Conservation (phyloP, 2,888 invertebrate species). For the Teleogryllus oceanicus region DNA sequence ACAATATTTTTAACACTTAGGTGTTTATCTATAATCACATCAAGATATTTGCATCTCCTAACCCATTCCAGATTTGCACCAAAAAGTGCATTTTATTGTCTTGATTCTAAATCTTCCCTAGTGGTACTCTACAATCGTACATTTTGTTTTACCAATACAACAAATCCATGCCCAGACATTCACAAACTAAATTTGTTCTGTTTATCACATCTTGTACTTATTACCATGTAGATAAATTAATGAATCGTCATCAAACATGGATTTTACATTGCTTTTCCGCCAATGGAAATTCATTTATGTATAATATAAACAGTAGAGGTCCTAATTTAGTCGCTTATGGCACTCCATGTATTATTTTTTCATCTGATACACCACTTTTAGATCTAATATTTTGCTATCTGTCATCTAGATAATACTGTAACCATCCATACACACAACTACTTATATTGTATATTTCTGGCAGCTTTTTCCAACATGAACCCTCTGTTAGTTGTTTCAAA, state of each 20-base stretch:
- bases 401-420: not conserved
- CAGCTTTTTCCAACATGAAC: not conserved
- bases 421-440: not conserved
- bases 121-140: not conserved
- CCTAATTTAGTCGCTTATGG: not conserved
- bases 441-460: not conserved
- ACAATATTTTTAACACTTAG: no score
- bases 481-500: not conserved
- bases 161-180: not conserved
- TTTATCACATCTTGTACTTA: not conserved
- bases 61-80: no score
- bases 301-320: not conserved
- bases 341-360: not conserved
- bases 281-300: not conserved
- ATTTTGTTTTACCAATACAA: not conserved
- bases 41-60: no score
- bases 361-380: not conserved
- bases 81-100: no score
- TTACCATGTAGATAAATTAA: not conserved
- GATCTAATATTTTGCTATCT: not conserved
- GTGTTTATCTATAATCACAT: no score
- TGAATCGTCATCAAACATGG: not conserved
- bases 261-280: not conserved
- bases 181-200: not conserved
- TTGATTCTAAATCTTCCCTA: no score